These are phyloP conservation scores for Schlechtendalia chinensis DNA, from an alignment of 1,140 invertebrate species.

Conservation along the genomic window DNA sequence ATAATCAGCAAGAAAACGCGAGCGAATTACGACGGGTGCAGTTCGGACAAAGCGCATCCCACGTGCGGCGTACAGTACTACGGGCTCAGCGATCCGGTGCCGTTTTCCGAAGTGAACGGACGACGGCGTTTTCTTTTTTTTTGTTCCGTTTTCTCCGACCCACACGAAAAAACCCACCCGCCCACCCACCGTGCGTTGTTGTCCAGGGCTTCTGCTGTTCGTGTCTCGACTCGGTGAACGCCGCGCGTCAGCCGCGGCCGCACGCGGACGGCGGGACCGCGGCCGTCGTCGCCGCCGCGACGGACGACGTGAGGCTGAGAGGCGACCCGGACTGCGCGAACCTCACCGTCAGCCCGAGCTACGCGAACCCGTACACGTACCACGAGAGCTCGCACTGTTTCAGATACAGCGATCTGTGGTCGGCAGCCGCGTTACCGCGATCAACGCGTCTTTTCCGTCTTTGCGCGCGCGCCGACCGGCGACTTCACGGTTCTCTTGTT, in stretches of 20 bases:
- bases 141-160: too few relatives aligned
- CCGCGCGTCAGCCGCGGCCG: slow-evolving; percentile 52
- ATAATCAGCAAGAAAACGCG: slow-evolving; percentile 2
- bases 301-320: neutral
- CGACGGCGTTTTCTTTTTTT: too few relatives aligned
- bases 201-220: slow-evolving; percentile 59
- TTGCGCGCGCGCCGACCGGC: too few relatives aligned
- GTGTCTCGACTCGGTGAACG: slow-evolving; percentile 55
- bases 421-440: too few relatives aligned
- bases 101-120: neutral
- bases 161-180: too few relatives aligned
- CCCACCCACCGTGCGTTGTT: too few relatives aligned
- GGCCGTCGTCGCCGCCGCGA: too few relatives aligned
- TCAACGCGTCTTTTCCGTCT: too few relatives aligned
- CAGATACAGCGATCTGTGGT: slow-evolving; percentile 60
- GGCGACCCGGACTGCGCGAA: slow-evolving; percentile 13
- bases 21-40: neutral
- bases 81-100: neutral
- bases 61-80: slow-evolving; percentile 8
- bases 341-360: slow-evolving; percentile 56
- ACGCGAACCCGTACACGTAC: slow-evolving; percentile 57
- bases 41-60: neutral
- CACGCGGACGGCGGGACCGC: too few relatives aligned
- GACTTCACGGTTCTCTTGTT: too few relatives aligned
- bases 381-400: slow-evolving; percentile 60